phyloP scores from a whole-genome alignment of 2,888 invertebrate genomes.

The Tinea semifulvella region DNA sequence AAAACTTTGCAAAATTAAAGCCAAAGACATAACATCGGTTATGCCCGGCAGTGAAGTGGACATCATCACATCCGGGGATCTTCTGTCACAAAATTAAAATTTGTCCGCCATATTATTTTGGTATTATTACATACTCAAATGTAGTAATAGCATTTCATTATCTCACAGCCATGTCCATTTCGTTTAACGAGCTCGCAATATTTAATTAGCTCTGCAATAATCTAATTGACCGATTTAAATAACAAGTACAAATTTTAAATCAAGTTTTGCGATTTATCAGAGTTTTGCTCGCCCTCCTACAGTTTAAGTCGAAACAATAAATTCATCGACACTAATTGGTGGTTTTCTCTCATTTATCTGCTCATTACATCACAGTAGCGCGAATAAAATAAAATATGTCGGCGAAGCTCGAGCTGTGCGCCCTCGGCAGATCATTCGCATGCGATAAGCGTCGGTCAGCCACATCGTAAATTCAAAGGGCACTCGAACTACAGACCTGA shows the following conservation, averaged over 20 bases:
- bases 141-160: constrained; percentile 5
- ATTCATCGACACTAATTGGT: constrained; percentile 68
- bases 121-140: too few relatives aligned
- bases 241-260: constrained; percentile 13
- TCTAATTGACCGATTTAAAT: constrained; percentile 13
- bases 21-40: too few relatives aligned
- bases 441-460: constrained; percentile 65
- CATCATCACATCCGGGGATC: too few relatives aligned
- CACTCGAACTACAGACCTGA: constrained; percentile 64
- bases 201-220: constrained; percentile 2
- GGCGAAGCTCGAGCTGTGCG: constrained; percentile 50
- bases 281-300: constrained; percentile 13
- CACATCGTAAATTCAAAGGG: constrained; percentile 66
- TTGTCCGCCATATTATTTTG: too few relatives aligned
- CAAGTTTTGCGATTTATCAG: constrained; percentile 3
- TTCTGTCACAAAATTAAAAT: too few relatives aligned
- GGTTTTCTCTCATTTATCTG: constrained; percentile 68
- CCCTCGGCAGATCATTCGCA: constrained; percentile 65
- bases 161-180: neutral
- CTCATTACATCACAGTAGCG: constrained; percentile 68
- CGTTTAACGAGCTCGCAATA: constrained; percentile 2
- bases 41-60: too few relatives aligned
- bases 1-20: too few relatives aligned
- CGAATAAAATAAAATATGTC: constrained; percentile 68
- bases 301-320: constrained; percentile 66